phyloP scores from a whole-genome alignment of 2,797 vertebrate genomes.

The Paguma larvata region DNA sequence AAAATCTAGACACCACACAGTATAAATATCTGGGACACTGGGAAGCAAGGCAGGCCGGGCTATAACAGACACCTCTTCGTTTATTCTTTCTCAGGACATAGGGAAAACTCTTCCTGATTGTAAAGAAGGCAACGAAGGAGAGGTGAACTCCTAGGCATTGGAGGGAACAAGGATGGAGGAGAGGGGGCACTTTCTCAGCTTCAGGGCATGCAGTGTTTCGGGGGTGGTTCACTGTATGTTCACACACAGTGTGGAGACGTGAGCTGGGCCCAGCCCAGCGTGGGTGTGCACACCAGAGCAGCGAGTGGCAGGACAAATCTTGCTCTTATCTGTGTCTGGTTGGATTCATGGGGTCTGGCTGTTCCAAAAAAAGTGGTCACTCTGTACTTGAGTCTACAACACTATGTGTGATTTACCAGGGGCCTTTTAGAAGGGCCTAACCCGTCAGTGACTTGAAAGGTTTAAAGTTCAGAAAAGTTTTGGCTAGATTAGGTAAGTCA shows the following conservation, averaged over 20 bases:
- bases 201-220: background rate
- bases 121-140: background rate
- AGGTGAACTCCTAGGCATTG: background rate
- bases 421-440: background rate
- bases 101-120: background rate
- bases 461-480: background rate
- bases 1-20: background rate
- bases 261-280: accelerated
- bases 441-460: background rate
- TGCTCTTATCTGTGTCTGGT: background rate
- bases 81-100: background rate
- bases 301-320: background rate
- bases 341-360: background rate
- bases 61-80: background rate
- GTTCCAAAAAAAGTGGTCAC: background rate
- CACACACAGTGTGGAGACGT: background rate
- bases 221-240: background rate
- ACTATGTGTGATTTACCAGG: background rate
- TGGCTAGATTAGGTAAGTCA: background rate
- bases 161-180: background rate
- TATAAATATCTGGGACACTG: background rate
- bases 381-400: background rate
- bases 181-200: background rate
- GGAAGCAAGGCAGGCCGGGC: background rate
- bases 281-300: background rate